Evolutionary conservation across 1,140 invertebrate genomes (phyloP).

Genomic region (Lepidurus packardi): DNA sequence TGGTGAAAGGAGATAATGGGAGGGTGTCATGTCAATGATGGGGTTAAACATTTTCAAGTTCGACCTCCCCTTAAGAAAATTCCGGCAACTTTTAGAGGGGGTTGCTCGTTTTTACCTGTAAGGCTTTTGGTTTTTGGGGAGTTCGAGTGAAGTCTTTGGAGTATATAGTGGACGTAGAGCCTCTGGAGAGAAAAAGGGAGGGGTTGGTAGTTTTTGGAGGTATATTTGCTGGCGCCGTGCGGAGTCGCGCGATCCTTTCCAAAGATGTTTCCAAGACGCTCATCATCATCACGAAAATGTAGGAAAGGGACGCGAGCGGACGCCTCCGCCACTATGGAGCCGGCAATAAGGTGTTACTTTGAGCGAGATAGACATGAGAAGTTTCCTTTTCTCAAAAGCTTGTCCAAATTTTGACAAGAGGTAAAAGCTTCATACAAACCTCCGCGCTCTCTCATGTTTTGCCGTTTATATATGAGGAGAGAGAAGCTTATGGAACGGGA

Average conservation of each 20-base stretch:
- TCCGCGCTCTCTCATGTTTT: neutral
- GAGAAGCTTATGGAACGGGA: neutral
- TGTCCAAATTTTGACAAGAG: slow-evolving; percentile 22
- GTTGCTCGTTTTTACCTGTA: neutral
- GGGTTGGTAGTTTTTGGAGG: neutral
- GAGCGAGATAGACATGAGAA: slow-evolving; percentile 10
- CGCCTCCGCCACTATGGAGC: slow-evolving; percentile 11
- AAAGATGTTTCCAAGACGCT: slow-evolving; percentile 5
- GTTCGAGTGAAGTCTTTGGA: too few species aligned
- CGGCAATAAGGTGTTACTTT: slow-evolving; percentile 12
- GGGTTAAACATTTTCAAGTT: neutral
- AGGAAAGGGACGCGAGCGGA: neutral
- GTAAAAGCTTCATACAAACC: slow-evolving; percentile 16
- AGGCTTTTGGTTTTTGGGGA: too few species aligned
- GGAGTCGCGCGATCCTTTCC: neutral
- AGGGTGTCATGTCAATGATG: slow-evolving; percentile 18
- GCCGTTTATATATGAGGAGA: neutral
- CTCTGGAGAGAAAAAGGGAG: neutral
- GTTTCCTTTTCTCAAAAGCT: neutral
- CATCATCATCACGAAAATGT: slow-evolving; percentile 3
- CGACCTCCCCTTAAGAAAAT: neutral
- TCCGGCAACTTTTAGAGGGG: neutral
- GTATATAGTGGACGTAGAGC: too few species aligned
- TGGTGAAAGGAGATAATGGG: neutral
- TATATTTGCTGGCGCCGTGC: neutral